A percentile compares a stretch with the other conserved stretches of the same genome.
Conservation (phyloP, 2,888 invertebrate genomes). For the Tachina fera region DNA sequence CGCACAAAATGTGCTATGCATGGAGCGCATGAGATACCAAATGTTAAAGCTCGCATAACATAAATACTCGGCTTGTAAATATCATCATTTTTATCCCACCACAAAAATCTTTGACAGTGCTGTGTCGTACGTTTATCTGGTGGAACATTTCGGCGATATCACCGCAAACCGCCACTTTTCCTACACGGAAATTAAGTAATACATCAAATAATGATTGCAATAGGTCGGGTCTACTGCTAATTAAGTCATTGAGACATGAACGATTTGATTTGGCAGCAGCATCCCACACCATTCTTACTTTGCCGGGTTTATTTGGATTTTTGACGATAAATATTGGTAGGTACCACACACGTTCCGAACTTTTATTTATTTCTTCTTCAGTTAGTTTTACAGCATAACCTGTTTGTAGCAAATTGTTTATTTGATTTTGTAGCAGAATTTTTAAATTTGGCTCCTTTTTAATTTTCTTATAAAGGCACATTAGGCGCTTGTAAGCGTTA, state of each 20-base stretch:
- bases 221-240: constrained; percentile 78
- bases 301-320: constrained; percentile 74
- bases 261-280: constrained; percentile 79
- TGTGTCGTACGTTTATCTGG: constrained; percentile 48
- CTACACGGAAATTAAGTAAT: constrained; percentile 65
- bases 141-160: constrained; percentile 72
- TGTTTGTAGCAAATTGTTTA: constrained; percentile 66
- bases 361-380: background rate
- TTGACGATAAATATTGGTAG: constrained; percentile 67
- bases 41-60: too few relatives aligned
- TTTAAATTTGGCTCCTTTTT: too few relatives aligned
- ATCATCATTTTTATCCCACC: too few relatives aligned
- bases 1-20: too few relatives aligned
- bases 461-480: too few relatives aligned
- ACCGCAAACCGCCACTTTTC: constrained; percentile 64
- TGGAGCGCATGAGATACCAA: too few relatives aligned
- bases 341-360: constrained; percentile 59
- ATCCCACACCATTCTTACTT: constrained; percentile 76
- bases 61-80: too few relatives aligned
- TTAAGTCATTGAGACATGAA: too few relatives aligned
- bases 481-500: constrained; percentile 11
- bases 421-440: constrained; percentile 56
- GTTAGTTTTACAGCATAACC: constrained; percentile 63
- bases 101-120: too few relatives aligned
- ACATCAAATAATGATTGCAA: constrained; percentile 63